Conservation (phyloP, 2,797 vertebrate species). For the Oreonectes daqikongensis region DNA sequence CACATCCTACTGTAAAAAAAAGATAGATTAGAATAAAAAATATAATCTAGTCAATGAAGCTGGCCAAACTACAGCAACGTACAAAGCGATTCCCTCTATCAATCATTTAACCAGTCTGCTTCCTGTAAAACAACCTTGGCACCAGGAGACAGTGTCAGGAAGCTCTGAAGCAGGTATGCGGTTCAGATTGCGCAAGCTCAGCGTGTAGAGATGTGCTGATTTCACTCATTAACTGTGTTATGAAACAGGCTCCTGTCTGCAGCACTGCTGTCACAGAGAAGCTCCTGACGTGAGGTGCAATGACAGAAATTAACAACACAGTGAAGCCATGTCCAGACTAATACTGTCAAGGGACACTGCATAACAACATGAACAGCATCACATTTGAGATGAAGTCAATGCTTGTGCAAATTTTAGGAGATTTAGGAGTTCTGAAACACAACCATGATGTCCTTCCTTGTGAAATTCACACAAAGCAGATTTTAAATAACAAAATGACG, state of each 20-base stretch:
- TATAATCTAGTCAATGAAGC: not conserved
- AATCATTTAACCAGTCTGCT: conserved; percentile 34
- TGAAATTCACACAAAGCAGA: not conserved
- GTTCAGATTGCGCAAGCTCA: conserved; percentile 59
- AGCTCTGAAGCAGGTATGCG: conserved; percentile 36
- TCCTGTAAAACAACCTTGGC: conserved; percentile 53
- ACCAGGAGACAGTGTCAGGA: conserved; percentile 35
- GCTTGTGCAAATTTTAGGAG: too few relatives aligned
- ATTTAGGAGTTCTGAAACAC: not conserved
- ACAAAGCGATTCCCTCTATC: not conserved
- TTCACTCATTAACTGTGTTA: conserved; percentile 51
- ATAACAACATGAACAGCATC: conserved; percentile 18
- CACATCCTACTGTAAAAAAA: not conserved
- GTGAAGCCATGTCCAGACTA: conserved; percentile 23
- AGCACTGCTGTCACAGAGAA: conserved; percentile 22
- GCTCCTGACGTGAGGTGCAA: conserved; percentile 24
- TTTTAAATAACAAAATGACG: not conserved
- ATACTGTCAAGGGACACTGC: conserved; percentile 31
- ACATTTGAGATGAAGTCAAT: not conserved
- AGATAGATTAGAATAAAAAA: not conserved
- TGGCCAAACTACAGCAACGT: conserved; percentile 24
- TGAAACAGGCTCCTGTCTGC: conserved; percentile 25
- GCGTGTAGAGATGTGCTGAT: conserved; percentile 41
- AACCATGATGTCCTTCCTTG: not conserved
- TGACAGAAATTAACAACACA: conserved; percentile 44